Conservation (phyloP, 2,888 invertebrate genomes). For the Cataglyphis livida region DNA sequence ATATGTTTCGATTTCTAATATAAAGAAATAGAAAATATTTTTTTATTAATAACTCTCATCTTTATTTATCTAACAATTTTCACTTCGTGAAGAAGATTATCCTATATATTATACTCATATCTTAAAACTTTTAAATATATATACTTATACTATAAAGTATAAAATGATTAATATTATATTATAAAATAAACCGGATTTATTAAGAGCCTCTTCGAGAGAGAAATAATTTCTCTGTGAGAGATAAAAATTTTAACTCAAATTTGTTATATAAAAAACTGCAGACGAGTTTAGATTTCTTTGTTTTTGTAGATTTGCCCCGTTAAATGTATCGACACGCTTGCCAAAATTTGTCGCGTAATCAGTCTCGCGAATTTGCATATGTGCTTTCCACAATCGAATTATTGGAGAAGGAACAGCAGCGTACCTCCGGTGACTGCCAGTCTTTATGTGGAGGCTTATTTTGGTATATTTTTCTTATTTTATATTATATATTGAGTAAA, state of each 20-base stretch:
- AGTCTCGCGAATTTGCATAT: constrained; percentile 93
- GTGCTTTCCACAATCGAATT: constrained; percentile 91
- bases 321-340: constrained; percentile 91
- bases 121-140: not conserved
- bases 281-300: not conserved
- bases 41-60: not conserved
- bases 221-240: not conserved
- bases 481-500: not conserved
- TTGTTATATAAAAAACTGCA: not conserved
- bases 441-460: constrained; percentile 91
- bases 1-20: not conserved
- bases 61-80: no score
- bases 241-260: not conserved
- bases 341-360: constrained; percentile 91
- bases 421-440: constrained; percentile 86
- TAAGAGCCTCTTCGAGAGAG: not conserved
- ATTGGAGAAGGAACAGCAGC: constrained; percentile 88
- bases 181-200: not conserved
- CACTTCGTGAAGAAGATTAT: not conserved
- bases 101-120: not conserved
- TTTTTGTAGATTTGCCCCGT: constrained; percentile 89
- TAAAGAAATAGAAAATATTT: not conserved
- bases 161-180: not conserved
- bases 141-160: not conserved
- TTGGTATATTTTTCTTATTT: constrained; percentile 86